phyloP scores from a whole-genome alignment of 2,797 vertebrate species.

The Pelochelys cantorii region DNA sequence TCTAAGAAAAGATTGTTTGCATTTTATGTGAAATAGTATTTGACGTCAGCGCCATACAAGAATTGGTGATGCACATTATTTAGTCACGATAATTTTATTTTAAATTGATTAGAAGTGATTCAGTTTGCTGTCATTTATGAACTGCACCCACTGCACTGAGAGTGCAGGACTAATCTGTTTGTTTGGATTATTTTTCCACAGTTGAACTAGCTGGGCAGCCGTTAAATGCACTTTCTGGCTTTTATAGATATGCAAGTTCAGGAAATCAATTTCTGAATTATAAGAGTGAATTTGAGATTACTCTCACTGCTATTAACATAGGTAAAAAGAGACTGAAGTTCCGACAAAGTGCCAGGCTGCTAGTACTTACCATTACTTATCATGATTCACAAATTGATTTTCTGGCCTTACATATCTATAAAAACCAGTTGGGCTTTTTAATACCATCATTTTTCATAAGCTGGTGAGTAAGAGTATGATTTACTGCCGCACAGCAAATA shows the following conservation, averaged over 20 bases:
- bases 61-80: not conserved
- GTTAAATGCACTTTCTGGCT: constrained; percentile 8
- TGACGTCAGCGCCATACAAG: constrained; percentile 8
- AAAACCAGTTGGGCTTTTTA: constrained; percentile 57
- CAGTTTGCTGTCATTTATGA: constrained; percentile 41
- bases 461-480: constrained; percentile 62
- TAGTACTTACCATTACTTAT: constrained; percentile 52
- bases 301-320: constrained; percentile 28
- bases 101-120: constrained; percentile 35
- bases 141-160: not conserved
- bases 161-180: constrained; percentile 37
- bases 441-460: constrained; percentile 71
- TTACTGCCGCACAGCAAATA: constrained; percentile 56
- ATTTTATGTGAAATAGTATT: constrained; percentile 50
- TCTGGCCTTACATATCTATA: constrained; percentile 68
- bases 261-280: constrained; percentile 56
- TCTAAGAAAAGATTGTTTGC: constrained; percentile 10
- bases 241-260: constrained; percentile 1
- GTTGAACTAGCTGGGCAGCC: constrained; percentile 2
- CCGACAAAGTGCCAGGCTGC: constrained; percentile 26
- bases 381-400: constrained; percentile 74
- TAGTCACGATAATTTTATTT: constrained; percentile 34
- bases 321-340: constrained; percentile 24
- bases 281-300: constrained; percentile 37
- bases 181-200: constrained; percentile 29